A percentile compares a stretch with the other conserved stretches of the same genome.
Evolutionary conservation across 2,113 vertebrate genomes (phyloP).

Genomic region (Hypanus sabinus): DNA sequence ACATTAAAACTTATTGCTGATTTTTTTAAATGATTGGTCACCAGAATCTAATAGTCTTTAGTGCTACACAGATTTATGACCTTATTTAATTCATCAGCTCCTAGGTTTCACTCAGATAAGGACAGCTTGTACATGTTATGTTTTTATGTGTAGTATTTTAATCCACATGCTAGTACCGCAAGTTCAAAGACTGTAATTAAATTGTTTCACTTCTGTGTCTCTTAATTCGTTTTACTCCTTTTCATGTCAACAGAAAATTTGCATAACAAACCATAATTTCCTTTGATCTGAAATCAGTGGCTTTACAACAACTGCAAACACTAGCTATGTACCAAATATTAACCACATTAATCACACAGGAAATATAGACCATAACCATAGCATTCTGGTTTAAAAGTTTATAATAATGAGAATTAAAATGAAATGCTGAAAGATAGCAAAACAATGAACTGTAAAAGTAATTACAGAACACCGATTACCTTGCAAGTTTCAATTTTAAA

Average conservation of each 20-base stretch:
- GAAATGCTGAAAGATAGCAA: background rate
- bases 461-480: background rate
- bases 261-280: background rate
- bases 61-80: background rate
- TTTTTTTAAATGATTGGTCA: background rate
- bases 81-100: background rate
- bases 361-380: background rate
- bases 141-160: background rate
- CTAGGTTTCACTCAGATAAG: background rate
- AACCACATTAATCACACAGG: background rate
- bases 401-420: background rate
- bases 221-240: background rate
- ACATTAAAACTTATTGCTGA: background rate
- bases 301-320: background rate
- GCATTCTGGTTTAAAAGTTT: background rate
- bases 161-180: background rate
- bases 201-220: background rate
- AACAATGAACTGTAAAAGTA: background rate
- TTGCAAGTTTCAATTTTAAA: background rate
- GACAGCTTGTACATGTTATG: background rate
- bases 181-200: background rate
- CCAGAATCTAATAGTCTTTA: background rate
- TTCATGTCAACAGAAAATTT: background rate
- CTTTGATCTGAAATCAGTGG: background rate
- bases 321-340: background rate